These are phyloP conservation scores for Aurelia aurita DNA, from an alignment of 30 jellyfish, hydroid and myxozoan species.

Conservation along the genomic window DNA sequence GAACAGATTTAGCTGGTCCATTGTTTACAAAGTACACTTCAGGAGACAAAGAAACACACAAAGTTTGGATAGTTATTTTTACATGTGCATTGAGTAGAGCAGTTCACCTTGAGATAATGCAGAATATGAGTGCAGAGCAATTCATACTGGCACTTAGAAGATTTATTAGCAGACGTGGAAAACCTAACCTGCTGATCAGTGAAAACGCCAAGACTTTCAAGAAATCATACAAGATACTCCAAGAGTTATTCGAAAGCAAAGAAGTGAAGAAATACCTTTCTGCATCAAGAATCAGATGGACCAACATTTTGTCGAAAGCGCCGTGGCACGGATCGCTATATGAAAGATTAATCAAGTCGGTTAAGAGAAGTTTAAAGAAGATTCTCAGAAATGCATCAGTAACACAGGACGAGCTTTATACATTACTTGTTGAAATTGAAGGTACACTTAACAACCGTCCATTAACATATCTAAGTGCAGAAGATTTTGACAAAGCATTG, in stretches of 20 bases:
- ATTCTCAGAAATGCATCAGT: constrained; percentile 20
- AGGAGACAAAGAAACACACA: constrained; percentile 28
- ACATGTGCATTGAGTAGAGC: constrained; percentile 38
- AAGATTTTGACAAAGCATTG: constrained; percentile 19
- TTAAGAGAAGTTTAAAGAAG: constrained; percentile 17
- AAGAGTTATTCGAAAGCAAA: not conserved
- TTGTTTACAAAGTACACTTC: constrained; percentile 22
- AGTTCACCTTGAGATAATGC: constrained; percentile 43
- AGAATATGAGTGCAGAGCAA: constrained; percentile 18
- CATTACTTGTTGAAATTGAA: constrained; percentile 20
- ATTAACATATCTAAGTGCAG: constrained; percentile 24
- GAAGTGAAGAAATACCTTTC: constrained; percentile 11
- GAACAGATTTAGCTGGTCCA: constrained; percentile 66
- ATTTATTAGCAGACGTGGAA: constrained; percentile 41
- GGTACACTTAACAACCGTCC: constrained; percentile 24
- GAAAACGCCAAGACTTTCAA: constrained; percentile 47
- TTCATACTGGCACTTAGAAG: constrained; percentile 9
- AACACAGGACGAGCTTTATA: constrained; percentile 16
- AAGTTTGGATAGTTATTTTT: constrained; percentile 34
- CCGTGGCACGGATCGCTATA: constrained; percentile 21
- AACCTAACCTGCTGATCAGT: constrained; percentile 9
- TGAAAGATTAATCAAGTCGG: constrained; percentile 35
- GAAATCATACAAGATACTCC: not conserved
- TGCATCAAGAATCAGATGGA: constrained; percentile 8
- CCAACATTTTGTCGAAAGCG: constrained; percentile 16